Percentiles rank a stretch among this genome's conserved stretches.
Conservation (phyloP, 2,113 vertebrate genomes). For the Callopanchax toddi region DNA sequence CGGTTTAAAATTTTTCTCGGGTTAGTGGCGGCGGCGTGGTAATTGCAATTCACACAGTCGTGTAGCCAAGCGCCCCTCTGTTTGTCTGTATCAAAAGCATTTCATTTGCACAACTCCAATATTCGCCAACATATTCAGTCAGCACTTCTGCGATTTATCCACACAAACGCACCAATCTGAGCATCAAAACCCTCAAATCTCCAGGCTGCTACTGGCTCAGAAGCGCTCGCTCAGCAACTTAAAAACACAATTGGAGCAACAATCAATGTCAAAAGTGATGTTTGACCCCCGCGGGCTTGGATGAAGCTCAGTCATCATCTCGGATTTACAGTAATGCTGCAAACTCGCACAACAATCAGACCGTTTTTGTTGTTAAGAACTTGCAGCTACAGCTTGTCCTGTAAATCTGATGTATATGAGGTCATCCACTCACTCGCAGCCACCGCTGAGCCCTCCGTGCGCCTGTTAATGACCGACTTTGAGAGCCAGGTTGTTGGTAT, state of each 20-base stretch:
- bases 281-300: slow-evolving; percentile 37
- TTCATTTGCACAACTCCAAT: not conserved
- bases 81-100: slow-evolving; percentile 5
- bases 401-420: slow-evolving; percentile 2
- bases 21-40: slow-evolving; percentile 4
- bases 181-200: slow-evolving; percentile 43
- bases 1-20: not conserved
- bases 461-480: slow-evolving; percentile 50
- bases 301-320: slow-evolving; percentile 41
- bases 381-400: not conserved
- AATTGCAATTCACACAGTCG: slow-evolving; percentile 21
- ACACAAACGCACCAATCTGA: slow-evolving; percentile 31
- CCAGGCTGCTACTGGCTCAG: slow-evolving; percentile 21
- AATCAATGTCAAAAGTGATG: slow-evolving; percentile 57
- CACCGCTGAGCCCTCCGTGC: not conserved
- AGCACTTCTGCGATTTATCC: slow-evolving; percentile 33
- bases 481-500: slow-evolving; percentile 35
- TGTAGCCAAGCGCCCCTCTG: slow-evolving; percentile 22
- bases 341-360: slow-evolving; percentile 8
- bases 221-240: slow-evolving; percentile 45
- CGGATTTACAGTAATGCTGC: slow-evolving; percentile 29
- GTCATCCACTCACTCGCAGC: slow-evolving; percentile 9
- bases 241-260: slow-evolving; percentile 39
- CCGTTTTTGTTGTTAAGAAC: slow-evolving; percentile 3
- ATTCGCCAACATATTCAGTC: slow-evolving; percentile 20